Evolutionary conservation across 1,140 invertebrate genomes (phyloP), one percentile per base, ranked within the genome.

Genomic region (Pteromalus puparum): DNA sequence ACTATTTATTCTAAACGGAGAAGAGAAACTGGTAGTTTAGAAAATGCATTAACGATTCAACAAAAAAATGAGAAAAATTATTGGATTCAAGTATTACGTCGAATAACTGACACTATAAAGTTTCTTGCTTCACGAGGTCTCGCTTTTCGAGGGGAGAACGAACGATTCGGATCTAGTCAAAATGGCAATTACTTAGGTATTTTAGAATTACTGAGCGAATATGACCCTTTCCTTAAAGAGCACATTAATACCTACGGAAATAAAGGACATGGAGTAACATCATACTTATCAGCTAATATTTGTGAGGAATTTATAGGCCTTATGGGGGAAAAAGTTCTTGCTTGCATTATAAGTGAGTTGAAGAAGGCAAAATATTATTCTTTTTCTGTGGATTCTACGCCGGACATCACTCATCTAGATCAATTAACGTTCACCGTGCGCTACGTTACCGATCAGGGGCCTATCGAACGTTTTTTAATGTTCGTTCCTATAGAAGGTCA

Each of bases 301-400:
- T 87, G 77, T 86, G 73, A 88, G 81, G 87, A 88, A 81, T 84
- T 88, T 80, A 87, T 88, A 79, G 34, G 86, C 24, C 67, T 91
- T 76, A 89, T 90, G 87, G 88, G 72, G 48, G 46, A 87, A n/a
- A 70, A 90, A 84, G 82, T 90, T 9, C 28, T 86, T 76, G 75
- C 80, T 38, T 72, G 76, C 82, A 89, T 91, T 30, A 30, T 30
- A 30, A 30, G 2, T 30, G 30, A 87, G 61, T 87, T 21, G 34
- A 68, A n/a, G 85, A 90, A 86, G 1, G 91, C 89, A 30, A 91
- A 90, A 87, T 93, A 92, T 85, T 92, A 88, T 86, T 89, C 89
- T 12, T 88, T 92, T 67, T 89, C 75, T 46, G 88, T 93, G 38
- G 91, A 93, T 86, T 90, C 87, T 78, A 92, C 91, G n/a, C 91